Evolutionary conservation across 2,113 vertebrate species (phyloP).

Genomic region (Coptodon rendalli): DNA sequence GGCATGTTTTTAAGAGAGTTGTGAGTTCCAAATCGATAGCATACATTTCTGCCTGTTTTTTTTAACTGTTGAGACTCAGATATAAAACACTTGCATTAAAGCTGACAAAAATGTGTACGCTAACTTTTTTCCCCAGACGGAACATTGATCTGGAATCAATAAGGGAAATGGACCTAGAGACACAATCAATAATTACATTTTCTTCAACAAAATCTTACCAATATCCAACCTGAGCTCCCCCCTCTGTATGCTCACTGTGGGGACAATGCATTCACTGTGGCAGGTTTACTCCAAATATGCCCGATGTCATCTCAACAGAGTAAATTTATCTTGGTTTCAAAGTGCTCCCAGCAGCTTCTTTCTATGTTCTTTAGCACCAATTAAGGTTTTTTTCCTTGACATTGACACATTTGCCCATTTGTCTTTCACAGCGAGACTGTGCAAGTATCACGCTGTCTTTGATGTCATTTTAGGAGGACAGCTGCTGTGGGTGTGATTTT

Average conservation of each 20-base stretch:
- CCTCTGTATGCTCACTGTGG: background rate
- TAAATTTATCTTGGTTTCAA: background rate
- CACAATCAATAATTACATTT: background rate
- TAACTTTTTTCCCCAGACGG: fast-evolving
- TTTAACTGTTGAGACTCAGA: background rate
- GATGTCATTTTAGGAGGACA: background rate
- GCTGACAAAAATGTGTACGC: background rate
- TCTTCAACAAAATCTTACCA: background rate
- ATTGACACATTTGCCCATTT: background rate
- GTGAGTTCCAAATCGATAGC: background rate
- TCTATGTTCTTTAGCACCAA: background rate
- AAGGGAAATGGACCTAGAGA: background rate
- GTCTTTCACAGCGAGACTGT: background rate
- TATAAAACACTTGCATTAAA: background rate
- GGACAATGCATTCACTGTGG: background rate
- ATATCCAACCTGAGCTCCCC: background rate
- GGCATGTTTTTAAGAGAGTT: background rate
- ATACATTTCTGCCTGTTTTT: background rate
- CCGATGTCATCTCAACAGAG: background rate
- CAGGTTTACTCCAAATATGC: background rate
- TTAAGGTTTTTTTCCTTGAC: background rate
- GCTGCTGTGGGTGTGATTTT: background rate
- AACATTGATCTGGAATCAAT: background rate
- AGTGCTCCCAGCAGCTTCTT: background rate
- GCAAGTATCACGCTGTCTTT: background rate